Percentiles rank a stretch among this genome's conserved stretches.
These are phyloP conservation scores for Malurus melanocephalus DNA, from an alignment of 2,113 vertebrate genomes.

Conservation along the genomic window DNA sequence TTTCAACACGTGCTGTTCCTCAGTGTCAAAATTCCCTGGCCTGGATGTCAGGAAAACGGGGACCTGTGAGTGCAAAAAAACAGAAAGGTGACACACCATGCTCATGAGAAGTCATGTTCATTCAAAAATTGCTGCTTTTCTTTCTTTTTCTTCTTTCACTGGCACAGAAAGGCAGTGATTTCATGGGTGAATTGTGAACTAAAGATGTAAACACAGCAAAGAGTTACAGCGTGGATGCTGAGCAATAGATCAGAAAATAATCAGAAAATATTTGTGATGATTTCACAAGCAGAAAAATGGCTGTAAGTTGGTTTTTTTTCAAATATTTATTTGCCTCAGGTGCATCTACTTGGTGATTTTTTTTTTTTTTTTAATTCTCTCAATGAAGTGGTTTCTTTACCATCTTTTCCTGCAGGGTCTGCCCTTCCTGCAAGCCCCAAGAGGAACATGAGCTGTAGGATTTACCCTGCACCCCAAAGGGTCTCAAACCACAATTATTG, in stretches of 20 bases:
- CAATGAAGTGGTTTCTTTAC: background rate
- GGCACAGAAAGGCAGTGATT: background rate
- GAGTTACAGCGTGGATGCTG: background rate
- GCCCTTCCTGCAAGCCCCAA: background rate
- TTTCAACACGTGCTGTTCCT: background rate
- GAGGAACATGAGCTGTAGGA: background rate
- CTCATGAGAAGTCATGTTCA: background rate
- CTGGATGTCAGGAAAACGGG: background rate
- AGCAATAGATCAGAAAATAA: background rate
- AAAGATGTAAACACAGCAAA: background rate
- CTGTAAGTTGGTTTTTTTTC: background rate
- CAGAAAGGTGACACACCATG: background rate
- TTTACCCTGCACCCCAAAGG: background rate
- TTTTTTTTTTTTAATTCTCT: background rate
- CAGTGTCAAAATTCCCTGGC: background rate
- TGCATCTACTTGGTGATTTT: background rate
- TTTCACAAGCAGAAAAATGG: background rate
- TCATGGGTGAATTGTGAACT: background rate
- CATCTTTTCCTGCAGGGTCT: background rate
- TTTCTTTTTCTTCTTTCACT: background rate
- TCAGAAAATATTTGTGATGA: background rate
- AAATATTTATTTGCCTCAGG: background rate
- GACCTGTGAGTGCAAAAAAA: rapidly evolving
- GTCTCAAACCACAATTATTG: background rate
- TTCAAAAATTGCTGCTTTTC: background rate